These are phyloP conservation scores for Ptychodera flava DNA, from an alignment of 35 echinoderm and acorn worm genomes.

Conservation along the genomic window DNA sequence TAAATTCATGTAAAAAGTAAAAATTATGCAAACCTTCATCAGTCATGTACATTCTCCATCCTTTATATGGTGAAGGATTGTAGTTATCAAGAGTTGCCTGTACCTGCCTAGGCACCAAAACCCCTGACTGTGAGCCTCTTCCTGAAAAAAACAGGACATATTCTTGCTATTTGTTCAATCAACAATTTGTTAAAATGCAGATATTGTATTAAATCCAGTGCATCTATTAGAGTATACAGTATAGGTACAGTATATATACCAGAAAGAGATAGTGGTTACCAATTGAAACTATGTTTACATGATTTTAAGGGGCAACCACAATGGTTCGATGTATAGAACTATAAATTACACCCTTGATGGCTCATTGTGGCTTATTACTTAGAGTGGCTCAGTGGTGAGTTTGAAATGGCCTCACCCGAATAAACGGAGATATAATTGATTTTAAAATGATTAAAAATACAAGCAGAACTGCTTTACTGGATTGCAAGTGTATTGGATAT, in stretches of 20 bases:
- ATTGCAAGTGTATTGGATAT: too few species aligned
- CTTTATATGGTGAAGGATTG: conserved; percentile 56
- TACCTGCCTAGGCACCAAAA: conserved; percentile 29
- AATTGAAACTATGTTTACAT: background rate
- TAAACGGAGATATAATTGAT: too few species aligned
- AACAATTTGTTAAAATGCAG: background rate
- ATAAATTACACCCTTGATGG: too few species aligned
- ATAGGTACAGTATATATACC: too few species aligned
- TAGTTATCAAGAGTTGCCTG: conserved; percentile 43
- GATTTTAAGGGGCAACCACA: background rate
- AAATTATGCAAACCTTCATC: too few species aligned
- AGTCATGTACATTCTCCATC: conserved; percentile 83
- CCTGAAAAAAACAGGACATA: conserved; percentile 12
- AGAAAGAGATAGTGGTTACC: too few species aligned
- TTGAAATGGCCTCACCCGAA: too few species aligned
- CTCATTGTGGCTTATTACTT: too few species aligned
- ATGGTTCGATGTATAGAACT: too few species aligned
- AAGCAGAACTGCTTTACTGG: background rate
- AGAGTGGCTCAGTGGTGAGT: too few species aligned
- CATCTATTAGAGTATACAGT: too few species aligned
- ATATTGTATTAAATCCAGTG: background rate
- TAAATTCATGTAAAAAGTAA: too few species aligned
- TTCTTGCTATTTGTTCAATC: background rate
- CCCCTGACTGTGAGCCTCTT: background rate
- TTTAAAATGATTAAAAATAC: background rate